Evolutionary conservation across 2,113 vertebrate species (phyloP), one percentile per base, ranked within the genome.

Genomic region (Esox niger): DNA sequence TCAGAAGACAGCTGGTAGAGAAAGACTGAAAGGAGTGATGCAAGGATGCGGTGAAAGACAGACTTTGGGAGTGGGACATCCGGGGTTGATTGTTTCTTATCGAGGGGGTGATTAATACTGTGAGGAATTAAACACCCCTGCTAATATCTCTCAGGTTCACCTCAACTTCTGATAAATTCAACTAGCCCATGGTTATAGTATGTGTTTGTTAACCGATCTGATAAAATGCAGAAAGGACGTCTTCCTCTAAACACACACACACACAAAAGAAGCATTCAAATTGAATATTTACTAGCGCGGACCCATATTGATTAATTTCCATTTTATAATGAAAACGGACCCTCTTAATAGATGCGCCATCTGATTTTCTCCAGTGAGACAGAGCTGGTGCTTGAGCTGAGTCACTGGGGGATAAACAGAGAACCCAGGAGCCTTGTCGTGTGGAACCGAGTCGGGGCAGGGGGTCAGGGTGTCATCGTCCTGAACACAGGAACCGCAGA

Each of bases 1-100:
- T 59, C 26, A 23, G 46, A 6, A 27, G 63, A 66, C 13, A 15
- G 13, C 2, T n/a, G 57, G 73, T 66, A 58, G 64, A 74, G 43
- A 67, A 27, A 62, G 29, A 27, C 23, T 29, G 23, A 9, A 15
- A 33, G 5, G 58, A 35, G 30, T 25, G 10, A 62, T 23, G 21
- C n/a, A 62, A 9, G 23, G 10, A 62, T 6, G 25, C 10, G 26
- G 4, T 52, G 32, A 43, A 15, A 10, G 31, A 66, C n/a, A n/a
- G n/a, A n/a, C n/a, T 52, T 1, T 9, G n/a, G 21, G 17, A 21
- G n/a, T n/a, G 21, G 8, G 17, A 9, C 6, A 52, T 52, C n/a
- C 21, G 13, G 3, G 38, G 38, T 15, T 15, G 13, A 43, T 43
- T 43, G 38, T 43, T 17, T 11, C 54, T 29, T 10, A 52, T 21